Evolutionary conservation across 2,113 vertebrate species (phyloP), one percentile per base, ranked within the genome.

Genomic region (Toxotes jaculatrix): DNA sequence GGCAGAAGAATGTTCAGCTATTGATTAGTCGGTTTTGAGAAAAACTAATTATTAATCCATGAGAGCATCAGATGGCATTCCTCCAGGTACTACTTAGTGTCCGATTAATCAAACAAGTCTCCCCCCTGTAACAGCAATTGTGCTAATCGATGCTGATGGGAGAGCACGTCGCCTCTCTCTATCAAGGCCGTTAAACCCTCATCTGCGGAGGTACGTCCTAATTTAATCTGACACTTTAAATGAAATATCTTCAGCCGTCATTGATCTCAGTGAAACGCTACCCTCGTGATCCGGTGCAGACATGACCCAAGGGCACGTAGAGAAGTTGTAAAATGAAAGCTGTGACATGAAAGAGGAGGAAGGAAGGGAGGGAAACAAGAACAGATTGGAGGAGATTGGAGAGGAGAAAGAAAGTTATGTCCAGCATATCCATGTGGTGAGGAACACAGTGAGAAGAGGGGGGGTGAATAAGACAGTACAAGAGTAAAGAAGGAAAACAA

Each of bases 131-230:
- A 87, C 73, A 78, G 86, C 88, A 84, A 88, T 63, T 23, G 69
- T 68, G 72, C 74, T 91, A 85, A 93, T 92, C 72, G n/a, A 82
- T 79, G 68, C 65, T 74, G 82, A 89, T 83, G 72, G 79, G 74
- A 80, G 86, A 88, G 82, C 78, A 47, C 47, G 78, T 76, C 74
- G n/a, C 79, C 31, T 27, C 63, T 75, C 56, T 82, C 78, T 34
- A 84, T 76, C 83, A 38, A 47, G 69, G 70, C 76, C 2, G 68
- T 85, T 84, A 87, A 87, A 83, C 19, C 40, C 77, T 80, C 65
- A 8, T 84, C 91, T 76, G 59, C n/a, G 0, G n/a, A 10, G 57
- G 79, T 59, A 74, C 7, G 23, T 36, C 55, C 70, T 89, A 87
- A 91, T 87, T 80, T 73, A 76, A 87, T 86, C 78, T 75, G 89